phyloP scores from a whole-genome alignment of 2,888 invertebrate species.

The Nowickia ferox region DNA sequence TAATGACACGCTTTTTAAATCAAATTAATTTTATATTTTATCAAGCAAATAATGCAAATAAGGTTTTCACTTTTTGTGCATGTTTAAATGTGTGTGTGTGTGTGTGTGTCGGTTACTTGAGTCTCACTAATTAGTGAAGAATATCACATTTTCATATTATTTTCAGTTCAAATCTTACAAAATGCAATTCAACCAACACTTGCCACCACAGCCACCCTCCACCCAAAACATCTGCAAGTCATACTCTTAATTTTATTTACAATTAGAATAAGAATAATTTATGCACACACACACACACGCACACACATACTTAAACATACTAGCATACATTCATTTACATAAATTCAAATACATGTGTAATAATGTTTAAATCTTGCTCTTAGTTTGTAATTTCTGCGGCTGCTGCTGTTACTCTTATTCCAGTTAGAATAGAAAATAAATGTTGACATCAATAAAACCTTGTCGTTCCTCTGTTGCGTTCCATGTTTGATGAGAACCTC shows the following conservation, averaged over 20 bases:
- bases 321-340: constrained; percentile 1
- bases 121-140: constrained; percentile 36
- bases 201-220: constrained; percentile 13
- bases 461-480: not conserved
- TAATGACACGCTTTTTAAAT: no score
- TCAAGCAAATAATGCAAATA: constrained; percentile 7
- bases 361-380: constrained; percentile 14
- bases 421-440: constrained; percentile 22
- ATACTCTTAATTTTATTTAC: constrained; percentile 17
- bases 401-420: constrained; percentile 8
- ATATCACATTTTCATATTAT: constrained; percentile 3
- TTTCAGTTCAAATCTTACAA: constrained; percentile 27
- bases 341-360: constrained; percentile 11
- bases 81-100: not conserved
- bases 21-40: constrained; percentile 4
- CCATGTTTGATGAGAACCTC: not conserved
- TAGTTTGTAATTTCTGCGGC: constrained; percentile 18
- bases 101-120: not conserved
- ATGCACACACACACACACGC: not conserved
- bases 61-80: constrained; percentile 2
- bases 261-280: constrained; percentile 15
- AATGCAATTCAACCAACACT: constrained; percentile 49
- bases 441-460: constrained; percentile 48
- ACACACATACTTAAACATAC: not conserved
- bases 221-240: constrained; percentile 46